phyloP scores from a whole-genome alignment of 2,797 vertebrate species.

The Onychomys torridus region DNA sequence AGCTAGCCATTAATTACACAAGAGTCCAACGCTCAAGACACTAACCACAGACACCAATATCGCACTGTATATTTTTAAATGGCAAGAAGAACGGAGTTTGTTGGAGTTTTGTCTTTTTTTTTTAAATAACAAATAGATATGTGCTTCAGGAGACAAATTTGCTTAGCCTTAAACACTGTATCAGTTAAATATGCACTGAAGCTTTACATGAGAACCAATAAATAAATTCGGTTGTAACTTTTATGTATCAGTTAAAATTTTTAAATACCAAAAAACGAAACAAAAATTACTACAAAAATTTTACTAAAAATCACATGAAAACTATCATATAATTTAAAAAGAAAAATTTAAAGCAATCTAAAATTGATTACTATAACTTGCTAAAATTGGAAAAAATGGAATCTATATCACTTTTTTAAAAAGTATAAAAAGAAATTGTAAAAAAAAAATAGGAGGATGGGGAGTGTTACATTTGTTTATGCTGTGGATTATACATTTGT shows the following conservation, averaged over 20 bases:
- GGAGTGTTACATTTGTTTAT: neutral
- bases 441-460: neutral
- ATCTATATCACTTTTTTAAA: neutral
- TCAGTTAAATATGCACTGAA: neutral
- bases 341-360: neutral
- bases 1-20: neutral
- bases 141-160: neutral
- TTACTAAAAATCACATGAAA: slow-evolving; percentile 35
- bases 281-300: slow-evolving; percentile 2
- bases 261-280: neutral
- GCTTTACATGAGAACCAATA: neutral
- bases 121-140: neutral
- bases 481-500: neutral
- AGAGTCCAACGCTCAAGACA: neutral
- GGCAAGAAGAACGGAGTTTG: neutral
- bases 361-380: slow-evolving; percentile 48
- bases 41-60: neutral
- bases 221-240: neutral
- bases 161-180: neutral
- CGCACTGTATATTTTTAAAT: neutral
- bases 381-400: slow-evolving; percentile 11
- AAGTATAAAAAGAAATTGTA: neutral
- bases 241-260: neutral
- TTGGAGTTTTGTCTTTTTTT: neutral
- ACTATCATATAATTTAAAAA: slow-evolving; percentile 57